Evolutionary conservation across 2,888 invertebrate species (phyloP).

Genomic region (Loripinus fragilis): DNA sequence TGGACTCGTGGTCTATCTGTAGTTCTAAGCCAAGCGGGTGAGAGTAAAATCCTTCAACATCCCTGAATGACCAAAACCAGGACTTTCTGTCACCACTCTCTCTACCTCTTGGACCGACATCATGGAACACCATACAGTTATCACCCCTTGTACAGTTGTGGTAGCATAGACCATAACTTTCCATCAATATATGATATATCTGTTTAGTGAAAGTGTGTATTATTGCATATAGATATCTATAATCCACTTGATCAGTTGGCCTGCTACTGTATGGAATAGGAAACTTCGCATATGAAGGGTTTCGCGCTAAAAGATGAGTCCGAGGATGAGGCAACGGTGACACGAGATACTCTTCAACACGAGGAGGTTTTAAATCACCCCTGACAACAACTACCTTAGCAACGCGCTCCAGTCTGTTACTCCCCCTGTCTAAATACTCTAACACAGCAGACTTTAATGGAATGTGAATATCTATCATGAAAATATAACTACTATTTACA

Average conservation of each 20-base stretch:
- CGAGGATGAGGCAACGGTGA: constrained; percentile 72
- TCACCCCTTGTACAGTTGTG: constrained; percentile 71
- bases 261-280: constrained; percentile 73
- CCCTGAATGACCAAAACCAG: constrained; percentile 75
- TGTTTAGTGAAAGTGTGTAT: constrained; percentile 54
- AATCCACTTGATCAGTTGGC: constrained; percentile 70
- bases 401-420: constrained; percentile 67
- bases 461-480: constrained; percentile 72
- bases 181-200: constrained; percentile 65
- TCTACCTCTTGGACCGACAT: constrained; percentile 72
- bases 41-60: constrained; percentile 75
- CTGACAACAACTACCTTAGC: constrained; percentile 74
- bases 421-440: constrained; percentile 64
- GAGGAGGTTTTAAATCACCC: constrained; percentile 71
- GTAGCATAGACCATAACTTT: constrained; percentile 71
- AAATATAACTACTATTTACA: constrained; percentile 74
- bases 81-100: constrained; percentile 68
- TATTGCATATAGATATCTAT: constrained; percentile 61
- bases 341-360: constrained; percentile 77
- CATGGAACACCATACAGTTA: constrained; percentile 70
- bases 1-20: constrained; percentile 70
- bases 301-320: constrained; percentile 65
- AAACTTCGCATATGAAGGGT: constrained; percentile 67
- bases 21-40: constrained; percentile 76
- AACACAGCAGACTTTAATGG: constrained; percentile 72